Percentiles rank a stretch among this genome's conserved stretches.
These are phyloP conservation scores for Trinectes maculatus DNA, from an alignment of 2,113 vertebrate species.

Conservation along the genomic window DNA sequence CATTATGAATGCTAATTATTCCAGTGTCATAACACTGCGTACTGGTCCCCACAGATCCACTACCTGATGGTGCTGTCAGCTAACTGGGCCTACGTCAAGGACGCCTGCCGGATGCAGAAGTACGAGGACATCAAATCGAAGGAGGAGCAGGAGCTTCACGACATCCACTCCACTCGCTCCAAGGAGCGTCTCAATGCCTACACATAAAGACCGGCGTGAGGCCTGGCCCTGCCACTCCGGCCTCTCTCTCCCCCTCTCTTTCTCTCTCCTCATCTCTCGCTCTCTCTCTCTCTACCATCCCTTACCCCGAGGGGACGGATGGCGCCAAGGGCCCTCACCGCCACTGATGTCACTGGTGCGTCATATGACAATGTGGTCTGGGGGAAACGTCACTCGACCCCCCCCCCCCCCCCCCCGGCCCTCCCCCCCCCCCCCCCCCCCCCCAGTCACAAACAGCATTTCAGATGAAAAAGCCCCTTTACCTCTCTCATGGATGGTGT, in stretches of 20 bases:
- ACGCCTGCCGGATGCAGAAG: conserved; percentile 98
- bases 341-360: conserved; percentile 80
- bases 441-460: conserved; percentile 73
- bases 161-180: conserved; percentile 99
- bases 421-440: conserved; percentile 69
- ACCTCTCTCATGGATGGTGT: conserved; percentile 80
- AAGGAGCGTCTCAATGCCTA: conserved; percentile 99
- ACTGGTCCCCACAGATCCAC: conserved; percentile 85
- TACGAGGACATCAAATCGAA: conserved; percentile 99
- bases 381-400: conserved; percentile 60
- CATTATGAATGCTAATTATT: too few species aligned
- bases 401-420: conserved; percentile 68
- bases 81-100: conserved; percentile 99
- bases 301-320: conserved; percentile 66
- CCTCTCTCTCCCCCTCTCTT: conserved; percentile 61
- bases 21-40: neutral
- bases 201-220: conserved; percentile 87
- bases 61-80: conserved; percentile 99
- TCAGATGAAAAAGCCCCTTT: conserved; percentile 78
- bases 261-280: conserved; percentile 54
- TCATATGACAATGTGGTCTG: conserved; percentile 76
- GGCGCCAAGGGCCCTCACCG: conserved; percentile 69
- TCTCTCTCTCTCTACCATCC: conserved; percentile 68
- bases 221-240: conserved; percentile 63
- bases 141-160: conserved; percentile 98